Conservation (phyloP, 2,113 vertebrate species). For the Sinocyclocheilus anshuiensis region DNA sequence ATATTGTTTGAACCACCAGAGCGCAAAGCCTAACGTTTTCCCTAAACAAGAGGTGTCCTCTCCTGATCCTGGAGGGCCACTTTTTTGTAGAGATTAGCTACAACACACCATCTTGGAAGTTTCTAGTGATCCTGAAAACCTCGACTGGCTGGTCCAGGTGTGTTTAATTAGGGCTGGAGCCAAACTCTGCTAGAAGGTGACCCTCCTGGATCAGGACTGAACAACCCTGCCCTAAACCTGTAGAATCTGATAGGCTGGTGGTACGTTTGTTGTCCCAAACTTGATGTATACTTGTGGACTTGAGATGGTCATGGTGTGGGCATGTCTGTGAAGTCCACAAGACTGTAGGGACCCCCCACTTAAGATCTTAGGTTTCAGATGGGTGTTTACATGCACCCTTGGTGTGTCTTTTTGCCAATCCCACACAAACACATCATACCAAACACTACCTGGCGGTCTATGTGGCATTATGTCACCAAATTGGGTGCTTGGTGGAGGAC, state of each 20-base stretch:
- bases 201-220: background rate
- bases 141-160: background rate
- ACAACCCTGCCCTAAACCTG: background rate
- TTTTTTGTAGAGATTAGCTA: background rate
- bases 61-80: background rate
- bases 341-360: too few species aligned
- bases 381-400: background rate
- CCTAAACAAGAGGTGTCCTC: background rate
- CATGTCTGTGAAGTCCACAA: too few species aligned
- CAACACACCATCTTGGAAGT: background rate
- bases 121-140: background rate
- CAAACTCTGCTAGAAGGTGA: background rate
- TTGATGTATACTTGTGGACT: too few species aligned
- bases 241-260: too few species aligned
- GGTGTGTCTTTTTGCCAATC: background rate
- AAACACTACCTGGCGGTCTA: background rate
- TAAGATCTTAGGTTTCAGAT: too few species aligned
- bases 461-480: background rate
- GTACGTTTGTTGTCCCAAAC: too few species aligned
- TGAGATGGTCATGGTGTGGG: too few species aligned
- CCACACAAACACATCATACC: background rate
- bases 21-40: background rate
- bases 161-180: background rate
- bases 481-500: background rate
- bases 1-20: background rate